These are phyloP conservation scores for Larimichthys crocea DNA, from an alignment of 2,113 vertebrate species.

Conservation along the genomic window DNA sequence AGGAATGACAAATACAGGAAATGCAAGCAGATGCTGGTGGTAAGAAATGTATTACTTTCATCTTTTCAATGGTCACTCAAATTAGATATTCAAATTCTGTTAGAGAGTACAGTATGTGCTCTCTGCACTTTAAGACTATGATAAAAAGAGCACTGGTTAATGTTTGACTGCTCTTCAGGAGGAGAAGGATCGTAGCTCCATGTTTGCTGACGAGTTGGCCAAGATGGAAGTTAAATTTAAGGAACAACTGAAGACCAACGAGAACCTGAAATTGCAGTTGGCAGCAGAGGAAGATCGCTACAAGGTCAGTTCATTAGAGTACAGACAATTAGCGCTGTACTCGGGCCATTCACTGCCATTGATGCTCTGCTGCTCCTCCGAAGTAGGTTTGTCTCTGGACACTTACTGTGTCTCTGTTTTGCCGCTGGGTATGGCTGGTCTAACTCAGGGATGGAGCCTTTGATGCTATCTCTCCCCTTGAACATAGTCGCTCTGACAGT, in stretches of 20 bases:
- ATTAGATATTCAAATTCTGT: neutral
- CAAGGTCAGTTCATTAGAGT: slow-evolving; percentile 84
- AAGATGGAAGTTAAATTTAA: slow-evolving; percentile 95
- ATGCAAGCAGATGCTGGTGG: slow-evolving; percentile 93
- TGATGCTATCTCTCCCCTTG: slow-evolving; percentile 71
- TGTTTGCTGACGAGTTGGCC: slow-evolving; percentile 93
- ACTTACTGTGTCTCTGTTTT: slow-evolving; percentile 36
- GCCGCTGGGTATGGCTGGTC: slow-evolving; percentile 65
- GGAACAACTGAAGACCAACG: slow-evolving; percentile 93
- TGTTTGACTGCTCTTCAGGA: slow-evolving; percentile 83
- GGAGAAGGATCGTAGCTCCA: slow-evolving; percentile 91
- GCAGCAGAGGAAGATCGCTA: slow-evolving; percentile 91
- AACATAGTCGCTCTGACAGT: slow-evolving; percentile 71
- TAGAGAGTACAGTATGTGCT: neutral
- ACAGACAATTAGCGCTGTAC: slow-evolving; percentile 3
- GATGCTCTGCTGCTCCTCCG: slow-evolving; percentile 23
- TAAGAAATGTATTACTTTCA: slow-evolving; percentile 76
- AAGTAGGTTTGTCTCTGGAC: slow-evolving; percentile 41
- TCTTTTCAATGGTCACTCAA: neutral
- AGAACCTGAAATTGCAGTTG: slow-evolving; percentile 89
- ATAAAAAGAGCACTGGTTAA: slow-evolving; percentile 1
- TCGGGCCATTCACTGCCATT: neutral
- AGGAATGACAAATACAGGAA: slow-evolving; percentile 95
- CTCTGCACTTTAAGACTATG: neutral
- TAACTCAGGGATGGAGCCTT: slow-evolving; percentile 63